Conservation (phyloP, 2,113 vertebrate genomes). For the Cettia cetti region DNA sequence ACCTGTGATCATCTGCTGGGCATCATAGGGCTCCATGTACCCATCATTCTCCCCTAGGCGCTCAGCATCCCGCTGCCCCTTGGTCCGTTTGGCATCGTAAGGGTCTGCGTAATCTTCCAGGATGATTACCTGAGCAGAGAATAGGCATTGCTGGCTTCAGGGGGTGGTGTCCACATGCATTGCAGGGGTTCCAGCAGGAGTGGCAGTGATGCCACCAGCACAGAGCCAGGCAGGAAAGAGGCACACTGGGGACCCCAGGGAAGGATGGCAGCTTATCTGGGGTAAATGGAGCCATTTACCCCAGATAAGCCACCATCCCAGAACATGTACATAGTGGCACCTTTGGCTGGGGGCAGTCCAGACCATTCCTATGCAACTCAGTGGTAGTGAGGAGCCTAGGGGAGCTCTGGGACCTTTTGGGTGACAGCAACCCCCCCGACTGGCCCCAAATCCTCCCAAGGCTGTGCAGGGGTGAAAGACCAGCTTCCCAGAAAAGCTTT, state of each 20-base stretch:
- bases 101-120: slow-evolving; percentile 94
- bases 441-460: background rate
- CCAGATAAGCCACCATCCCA: too few species aligned
- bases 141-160: background rate
- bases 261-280: background rate
- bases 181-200: background rate
- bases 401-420: background rate
- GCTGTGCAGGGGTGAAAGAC: background rate
- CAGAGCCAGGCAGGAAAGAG: background rate
- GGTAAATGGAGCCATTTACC: background rate
- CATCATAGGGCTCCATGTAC: slow-evolving; percentile 96
- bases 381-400: background rate
- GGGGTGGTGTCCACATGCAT: background rate
- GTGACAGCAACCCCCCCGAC: accelerated
- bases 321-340: background rate
- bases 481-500: background rate
- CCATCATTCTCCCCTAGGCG: slow-evolving; percentile 89
- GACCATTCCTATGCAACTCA: background rate
- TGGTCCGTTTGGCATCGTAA: slow-evolving; percentile 90
- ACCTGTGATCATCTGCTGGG: slow-evolving; percentile 98
- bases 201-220: background rate
- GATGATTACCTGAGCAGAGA: slow-evolving; percentile 82
- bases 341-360: background rate
- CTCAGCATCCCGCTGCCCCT: slow-evolving; percentile 88
- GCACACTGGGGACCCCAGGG: background rate